phyloP scores from a whole-genome alignment of 2,113 vertebrate genomes.

The Lepisosteus oculatus region DNA sequence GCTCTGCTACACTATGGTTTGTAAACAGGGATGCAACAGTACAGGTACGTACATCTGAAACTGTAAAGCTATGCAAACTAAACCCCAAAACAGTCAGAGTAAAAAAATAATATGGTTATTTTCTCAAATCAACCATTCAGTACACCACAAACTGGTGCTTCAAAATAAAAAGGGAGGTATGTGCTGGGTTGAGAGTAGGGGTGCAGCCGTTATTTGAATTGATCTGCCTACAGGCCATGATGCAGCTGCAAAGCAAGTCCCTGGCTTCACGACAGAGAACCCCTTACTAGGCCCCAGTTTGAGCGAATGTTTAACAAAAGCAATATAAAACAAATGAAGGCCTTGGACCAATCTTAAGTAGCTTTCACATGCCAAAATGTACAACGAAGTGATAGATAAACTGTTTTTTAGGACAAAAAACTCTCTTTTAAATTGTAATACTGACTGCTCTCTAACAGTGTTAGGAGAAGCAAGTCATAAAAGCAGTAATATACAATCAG shows the following conservation, averaged over 20 bases:
- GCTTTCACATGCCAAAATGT: not conserved
- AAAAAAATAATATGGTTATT: no score
- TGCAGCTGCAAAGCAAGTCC: not conserved
- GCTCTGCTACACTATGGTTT: no score
- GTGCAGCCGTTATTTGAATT: not conserved
- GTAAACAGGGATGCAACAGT: no score
- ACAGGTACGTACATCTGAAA: no score
- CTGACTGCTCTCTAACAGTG: no score
- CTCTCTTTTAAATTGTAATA: not conserved
- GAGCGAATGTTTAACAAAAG: not conserved
- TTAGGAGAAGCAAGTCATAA: not conserved
- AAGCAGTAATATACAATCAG: not conserved
- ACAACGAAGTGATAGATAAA: not conserved
- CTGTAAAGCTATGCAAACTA: no score
- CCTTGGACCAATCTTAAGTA: not conserved
- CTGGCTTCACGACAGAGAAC: not conserved
- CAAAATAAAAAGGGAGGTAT: no score
- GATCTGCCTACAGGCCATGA: not conserved
- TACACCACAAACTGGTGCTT: no score
- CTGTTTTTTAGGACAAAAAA: not conserved
- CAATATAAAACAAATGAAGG: slow-evolving; percentile 1
- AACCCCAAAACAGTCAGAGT: no score
- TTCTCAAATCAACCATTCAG: no score
- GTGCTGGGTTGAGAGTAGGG: not conserved
- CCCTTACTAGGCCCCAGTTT: slow-evolving; percentile 5